Evolutionary conservation across 2,113 vertebrate species (phyloP).

Genomic region (Sinocyclocheilus rhinocerous): DNA sequence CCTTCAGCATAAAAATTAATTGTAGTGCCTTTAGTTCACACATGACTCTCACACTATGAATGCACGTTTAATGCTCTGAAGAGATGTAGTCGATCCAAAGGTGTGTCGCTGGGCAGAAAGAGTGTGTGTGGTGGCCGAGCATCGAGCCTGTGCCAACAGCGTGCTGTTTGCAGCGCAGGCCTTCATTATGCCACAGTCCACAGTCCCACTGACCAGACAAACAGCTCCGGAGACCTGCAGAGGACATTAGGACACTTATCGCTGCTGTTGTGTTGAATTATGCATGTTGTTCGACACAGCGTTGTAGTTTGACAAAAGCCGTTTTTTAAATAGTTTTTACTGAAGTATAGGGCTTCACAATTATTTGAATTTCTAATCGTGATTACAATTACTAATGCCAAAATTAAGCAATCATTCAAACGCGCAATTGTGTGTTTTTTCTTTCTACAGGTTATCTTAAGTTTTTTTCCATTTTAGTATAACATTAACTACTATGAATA

Average conservation of each 20-base stretch:
- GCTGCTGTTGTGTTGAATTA: not conserved
- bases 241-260: not conserved
- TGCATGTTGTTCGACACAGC: not conserved
- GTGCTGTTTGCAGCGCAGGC: slow-evolving; percentile 72
- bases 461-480: too few relatives aligned
- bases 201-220: slow-evolving; percentile 59
- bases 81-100: slow-evolving; percentile 41
- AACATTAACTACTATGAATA: too few relatives aligned
- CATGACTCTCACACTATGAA: not conserved
- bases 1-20: not conserved
- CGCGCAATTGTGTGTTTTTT: too few relatives aligned
- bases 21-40: not conserved
- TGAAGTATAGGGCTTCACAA: too few relatives aligned
- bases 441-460: not conserved
- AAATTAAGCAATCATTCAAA: too few relatives aligned
- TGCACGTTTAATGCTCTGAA: not conserved
- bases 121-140: slow-evolving; percentile 62
- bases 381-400: too few relatives aligned
- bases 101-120: slow-evolving; percentile 51
- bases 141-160: slow-evolving; percentile 72
- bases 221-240: slow-evolving; percentile 56
- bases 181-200: slow-evolving; percentile 74
- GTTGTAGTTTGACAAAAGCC: not conserved
- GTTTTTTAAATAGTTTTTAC: not conserved
- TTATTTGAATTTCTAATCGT: too few relatives aligned